Conservation (phyloP, 2,797 vertebrate genomes). For the Oreonectes daqikongensis region DNA sequence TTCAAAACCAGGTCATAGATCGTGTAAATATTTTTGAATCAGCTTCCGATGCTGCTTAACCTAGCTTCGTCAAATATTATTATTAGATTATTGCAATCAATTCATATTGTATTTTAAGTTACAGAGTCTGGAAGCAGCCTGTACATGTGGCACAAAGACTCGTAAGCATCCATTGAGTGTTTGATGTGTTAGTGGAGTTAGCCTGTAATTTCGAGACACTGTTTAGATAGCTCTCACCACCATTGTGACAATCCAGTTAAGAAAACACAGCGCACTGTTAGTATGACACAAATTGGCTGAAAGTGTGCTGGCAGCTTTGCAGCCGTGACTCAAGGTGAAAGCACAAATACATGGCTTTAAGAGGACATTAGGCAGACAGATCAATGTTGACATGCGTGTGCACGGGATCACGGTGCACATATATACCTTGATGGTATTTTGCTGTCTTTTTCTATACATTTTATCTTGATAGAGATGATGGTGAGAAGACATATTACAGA, state of each 20-base stretch:
- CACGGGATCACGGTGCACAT: slow-evolving; percentile 49
- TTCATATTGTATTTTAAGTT: slow-evolving; percentile 57
- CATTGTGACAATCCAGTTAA: slow-evolving; percentile 76
- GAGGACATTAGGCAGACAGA: slow-evolving; percentile 63
- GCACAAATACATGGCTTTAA: slow-evolving; percentile 64
- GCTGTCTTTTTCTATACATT: background rate
- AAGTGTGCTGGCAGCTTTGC: slow-evolving; percentile 72
- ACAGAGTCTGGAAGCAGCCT: slow-evolving; percentile 17
- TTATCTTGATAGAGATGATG: background rate
- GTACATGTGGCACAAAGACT: slow-evolving; percentile 28
- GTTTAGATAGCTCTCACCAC: slow-evolving; percentile 67
- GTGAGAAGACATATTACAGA: background rate
- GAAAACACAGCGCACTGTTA: slow-evolving; percentile 71
- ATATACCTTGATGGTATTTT: background rate
- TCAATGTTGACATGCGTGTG: slow-evolving; percentile 66
- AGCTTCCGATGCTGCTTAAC: too few relatives aligned
- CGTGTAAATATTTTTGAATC: too few relatives aligned
- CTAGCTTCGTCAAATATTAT: too few relatives aligned
- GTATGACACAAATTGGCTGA: slow-evolving; percentile 75
- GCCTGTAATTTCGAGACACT: slow-evolving; percentile 55
- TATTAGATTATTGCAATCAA: too few relatives aligned
- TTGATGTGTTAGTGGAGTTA: slow-evolving; percentile 55
- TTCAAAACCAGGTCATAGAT: slow-evolving; percentile 40
- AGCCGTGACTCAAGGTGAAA: slow-evolving; percentile 78
- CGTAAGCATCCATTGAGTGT: slow-evolving; percentile 44